Conservation (phyloP, 23 tunicate species). For the Styela clava region DNA sequence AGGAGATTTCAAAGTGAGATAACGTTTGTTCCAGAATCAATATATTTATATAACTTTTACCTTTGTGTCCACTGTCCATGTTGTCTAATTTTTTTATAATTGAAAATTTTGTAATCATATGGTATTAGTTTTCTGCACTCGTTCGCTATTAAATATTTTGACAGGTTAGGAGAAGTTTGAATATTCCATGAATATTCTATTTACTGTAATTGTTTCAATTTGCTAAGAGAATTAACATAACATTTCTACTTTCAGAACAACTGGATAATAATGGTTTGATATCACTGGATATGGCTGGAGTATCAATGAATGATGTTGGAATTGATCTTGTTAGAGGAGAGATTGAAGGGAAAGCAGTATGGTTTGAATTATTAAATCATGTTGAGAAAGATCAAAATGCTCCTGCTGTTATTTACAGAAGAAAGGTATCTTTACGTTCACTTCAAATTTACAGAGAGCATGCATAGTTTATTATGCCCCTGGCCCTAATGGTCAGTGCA, state of each 20-base stretch:
- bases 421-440: constrained; percentile 27
- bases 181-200: too few relatives aligned
- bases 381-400: not conserved
- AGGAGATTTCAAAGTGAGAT: not conserved
- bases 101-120: too few relatives aligned
- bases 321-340: not conserved
- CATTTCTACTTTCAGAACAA: not conserved
- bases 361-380: constrained; percentile 22
- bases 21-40: not conserved
- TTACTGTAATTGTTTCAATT: too few relatives aligned
- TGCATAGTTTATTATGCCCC: too few relatives aligned
- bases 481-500: too few relatives aligned
- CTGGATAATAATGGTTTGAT: not conserved
- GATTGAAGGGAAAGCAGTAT: not conserved
- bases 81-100: too few relatives aligned
- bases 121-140: too few relatives aligned
- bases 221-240: too few relatives aligned
- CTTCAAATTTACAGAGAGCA: too few relatives aligned
- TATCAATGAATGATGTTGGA: constrained; percentile 6
- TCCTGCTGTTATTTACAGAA: constrained; percentile 9
- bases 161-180: too few relatives aligned
- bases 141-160: too few relatives aligned
- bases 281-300: not conserved
- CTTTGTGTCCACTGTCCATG: not conserved
- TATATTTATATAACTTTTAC: not conserved